phyloP scores from a whole-genome alignment of 2,113 vertebrate genomes.

The Sturnira hondurensis region DNA sequence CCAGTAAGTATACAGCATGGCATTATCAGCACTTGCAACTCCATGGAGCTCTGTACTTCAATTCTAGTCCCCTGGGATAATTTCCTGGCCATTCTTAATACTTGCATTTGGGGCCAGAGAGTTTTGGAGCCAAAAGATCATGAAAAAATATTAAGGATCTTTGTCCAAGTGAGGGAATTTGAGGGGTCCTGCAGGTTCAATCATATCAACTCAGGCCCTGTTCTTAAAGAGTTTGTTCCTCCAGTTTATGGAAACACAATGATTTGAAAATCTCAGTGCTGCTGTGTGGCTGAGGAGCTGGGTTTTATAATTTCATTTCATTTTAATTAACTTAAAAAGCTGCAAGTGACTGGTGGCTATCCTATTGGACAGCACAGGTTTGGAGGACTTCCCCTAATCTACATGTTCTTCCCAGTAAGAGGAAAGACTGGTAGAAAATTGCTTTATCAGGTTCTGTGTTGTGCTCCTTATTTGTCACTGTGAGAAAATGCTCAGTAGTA shows the following conservation, averaged over 20 bases:
- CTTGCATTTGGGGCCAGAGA: background rate
- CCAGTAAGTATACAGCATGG: slow-evolving; percentile 83
- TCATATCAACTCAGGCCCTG: background rate
- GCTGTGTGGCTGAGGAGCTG: background rate
- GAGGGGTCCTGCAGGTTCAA: background rate
- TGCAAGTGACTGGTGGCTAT: background rate
- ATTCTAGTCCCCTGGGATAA: background rate
- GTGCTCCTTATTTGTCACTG: background rate
- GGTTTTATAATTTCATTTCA: background rate
- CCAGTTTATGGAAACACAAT: background rate
- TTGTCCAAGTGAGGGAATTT: background rate
- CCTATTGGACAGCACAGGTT: background rate
- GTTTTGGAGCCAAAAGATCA: background rate
- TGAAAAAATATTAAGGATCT: background rate
- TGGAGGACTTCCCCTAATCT: background rate
- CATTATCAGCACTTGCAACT: background rate
- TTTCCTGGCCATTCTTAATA: background rate
- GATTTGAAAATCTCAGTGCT: background rate
- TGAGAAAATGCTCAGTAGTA: background rate
- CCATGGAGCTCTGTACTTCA: background rate
- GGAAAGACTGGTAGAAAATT: background rate
- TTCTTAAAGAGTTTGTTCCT: background rate
- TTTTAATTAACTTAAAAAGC: background rate
- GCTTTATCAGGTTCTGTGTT: background rate
- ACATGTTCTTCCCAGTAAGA: background rate